Conservation (phyloP, 1,140 invertebrate species). For the Paraescarpia echinospica region DNA sequence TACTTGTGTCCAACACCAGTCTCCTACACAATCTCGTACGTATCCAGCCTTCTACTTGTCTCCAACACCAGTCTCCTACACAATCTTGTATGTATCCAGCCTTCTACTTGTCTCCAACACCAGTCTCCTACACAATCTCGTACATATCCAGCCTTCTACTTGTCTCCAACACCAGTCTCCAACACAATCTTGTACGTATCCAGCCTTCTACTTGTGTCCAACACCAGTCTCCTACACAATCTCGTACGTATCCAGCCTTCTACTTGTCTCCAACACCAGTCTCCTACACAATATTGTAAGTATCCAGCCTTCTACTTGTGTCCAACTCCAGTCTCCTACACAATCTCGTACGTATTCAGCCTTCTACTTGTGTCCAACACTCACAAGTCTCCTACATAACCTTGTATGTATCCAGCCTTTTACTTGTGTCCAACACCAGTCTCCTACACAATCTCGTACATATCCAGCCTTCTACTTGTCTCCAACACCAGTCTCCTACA, state of each 20-base stretch:
- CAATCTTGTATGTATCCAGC: constrained; percentile 64
- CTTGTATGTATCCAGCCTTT: constrained; percentile 59
- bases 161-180: constrained; percentile 70
- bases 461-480: constrained; percentile 33
- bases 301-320: constrained; percentile 33
- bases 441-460: constrained; percentile 70
- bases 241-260: constrained; percentile 59
- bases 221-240: constrained; percentile 73
- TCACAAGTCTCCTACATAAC: constrained; percentile 73
- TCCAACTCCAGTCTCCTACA: constrained; percentile 72
- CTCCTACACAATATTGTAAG: constrained; percentile 70
- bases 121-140: constrained; percentile 70
- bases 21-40: constrained; percentile 70
- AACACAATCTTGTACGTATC: constrained; percentile 69
- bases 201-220: too few species aligned
- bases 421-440: too few species aligned
- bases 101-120: too few species aligned
- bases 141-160: constrained; percentile 56
- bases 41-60: constrained; percentile 33
- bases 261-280: too few species aligned
- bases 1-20: too few species aligned
- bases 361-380: too few species aligned
- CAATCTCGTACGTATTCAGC: constrained; percentile 64
- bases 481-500: constrained; percentile 72
- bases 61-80: constrained; percentile 72